Evolutionary conservation across 2,113 vertebrate species (phyloP), one percentile per base, ranked within the genome.

Genomic region (Psittacus erithacus): DNA sequence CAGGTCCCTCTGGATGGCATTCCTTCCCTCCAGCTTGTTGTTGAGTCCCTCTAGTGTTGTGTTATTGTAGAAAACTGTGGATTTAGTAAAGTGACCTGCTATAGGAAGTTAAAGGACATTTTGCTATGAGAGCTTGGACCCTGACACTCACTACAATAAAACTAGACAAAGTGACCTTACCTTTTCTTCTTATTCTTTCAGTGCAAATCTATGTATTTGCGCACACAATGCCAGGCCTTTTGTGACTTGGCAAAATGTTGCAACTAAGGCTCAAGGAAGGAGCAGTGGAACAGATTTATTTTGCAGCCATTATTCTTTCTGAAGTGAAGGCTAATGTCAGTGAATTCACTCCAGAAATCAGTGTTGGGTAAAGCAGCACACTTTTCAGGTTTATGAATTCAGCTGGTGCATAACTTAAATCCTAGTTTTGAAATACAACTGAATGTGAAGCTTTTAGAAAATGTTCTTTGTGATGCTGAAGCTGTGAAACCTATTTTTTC

Each of bases 351-450:
- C 15, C 57, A 41, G 67, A 67, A 69, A 31, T 11, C 70, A 19
- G 22, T 4, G 27, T 41, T 64, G 35, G 88, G 50, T 29, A 10
- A 8, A 68, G 46, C 17, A 71, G 11, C 47, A 75, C 35, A 38
- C 64, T 60, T 65, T 24, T 79, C 53, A 80, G 55, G 71, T 95
- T 70, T 55, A 35, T 28, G n/a, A 74, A 84, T 65, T 67, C 69
- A 88, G 81, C 75, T 94, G 86, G 29, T 62, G 39, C 20, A 12
- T 93, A 91, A 70, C 6, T 13, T 53, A 95, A 97, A 71, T 55
- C 74, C 74, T 38, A 49, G 73, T 70, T 97, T 82, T 83, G 88
- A 88, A 87, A 77, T 82, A 29, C 74, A 91, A 19, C 62, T 8
- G 27, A 82, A 86, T 13, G 52, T 47, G 60, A 93, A 47, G 24